Percentiles rank a stretch among this genome's conserved stretches.
Conservation (phyloP, 1,140 invertebrate species). For the Aphelenchoides avenae region DNA sequence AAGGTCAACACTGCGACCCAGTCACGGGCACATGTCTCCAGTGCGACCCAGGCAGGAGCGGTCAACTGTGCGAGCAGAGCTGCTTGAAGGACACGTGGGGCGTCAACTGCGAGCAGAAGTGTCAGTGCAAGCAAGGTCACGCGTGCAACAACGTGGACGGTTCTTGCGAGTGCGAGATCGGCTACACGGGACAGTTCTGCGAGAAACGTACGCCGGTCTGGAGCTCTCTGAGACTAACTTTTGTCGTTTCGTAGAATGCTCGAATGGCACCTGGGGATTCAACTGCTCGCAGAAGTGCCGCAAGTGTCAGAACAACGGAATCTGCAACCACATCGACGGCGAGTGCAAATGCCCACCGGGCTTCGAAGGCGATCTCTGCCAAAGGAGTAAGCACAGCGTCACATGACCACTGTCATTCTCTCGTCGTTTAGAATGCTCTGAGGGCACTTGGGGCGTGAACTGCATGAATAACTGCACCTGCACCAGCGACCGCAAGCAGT, state of each 20-base stretch:
- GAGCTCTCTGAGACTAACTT: constrained; percentile 66
- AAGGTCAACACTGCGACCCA: constrained; percentile 76
- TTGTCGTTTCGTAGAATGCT: constrained; percentile 42
- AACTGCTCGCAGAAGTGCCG: constrained; percentile 49
- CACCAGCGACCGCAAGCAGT: constrained; percentile 60
- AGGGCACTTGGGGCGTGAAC: constrained; percentile 60
- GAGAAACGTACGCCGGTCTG: constrained; percentile 26
- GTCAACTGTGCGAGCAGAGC: constrained; percentile 71
- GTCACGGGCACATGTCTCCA: constrained; percentile 70
- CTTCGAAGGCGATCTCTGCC: constrained; percentile 49
- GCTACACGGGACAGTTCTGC: constrained; percentile 55
- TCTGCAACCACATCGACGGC: constrained; percentile 75
- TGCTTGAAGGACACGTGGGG: constrained; percentile 64
- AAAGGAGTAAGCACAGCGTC: constrained; percentile 25
- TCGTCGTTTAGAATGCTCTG: constrained; percentile 54
- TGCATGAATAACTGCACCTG: constrained; percentile 54
- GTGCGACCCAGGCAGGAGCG: constrained; percentile 75
- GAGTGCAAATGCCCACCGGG: constrained; percentile 66
- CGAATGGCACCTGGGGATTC: constrained; percentile 66
- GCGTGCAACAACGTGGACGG: constrained; percentile 58
- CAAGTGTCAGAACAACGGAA: constrained; percentile 36
- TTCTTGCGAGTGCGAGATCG: constrained; percentile 59
- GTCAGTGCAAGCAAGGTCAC: constrained; percentile 23
- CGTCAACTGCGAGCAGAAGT: constrained; percentile 25
- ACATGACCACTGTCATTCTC: not conserved